Percentiles rank a stretch among this genome's conserved stretches.
Conservation (phyloP, 2,797 vertebrate genomes). For the Tokudaia muenninki region DNA sequence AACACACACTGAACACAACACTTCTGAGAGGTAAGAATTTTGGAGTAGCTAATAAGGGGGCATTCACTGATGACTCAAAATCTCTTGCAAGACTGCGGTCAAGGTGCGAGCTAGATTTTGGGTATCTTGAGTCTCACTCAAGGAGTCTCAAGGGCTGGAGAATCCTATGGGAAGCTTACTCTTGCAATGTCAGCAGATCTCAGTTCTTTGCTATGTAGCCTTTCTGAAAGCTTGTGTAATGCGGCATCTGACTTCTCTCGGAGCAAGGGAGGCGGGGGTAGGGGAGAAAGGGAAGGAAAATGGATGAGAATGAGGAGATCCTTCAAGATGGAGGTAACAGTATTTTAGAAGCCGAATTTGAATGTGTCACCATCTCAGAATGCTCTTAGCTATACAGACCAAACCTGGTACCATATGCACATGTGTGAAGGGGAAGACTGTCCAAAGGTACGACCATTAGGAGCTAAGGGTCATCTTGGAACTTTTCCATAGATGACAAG, state of each 20-base stretch:
- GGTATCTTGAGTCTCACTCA: background rate
- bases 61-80: background rate
- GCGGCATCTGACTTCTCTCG: background rate
- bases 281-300: background rate
- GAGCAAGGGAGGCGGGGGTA: background rate
- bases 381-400: background rate
- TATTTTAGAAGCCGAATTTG: background rate
- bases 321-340: background rate
- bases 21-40: background rate
- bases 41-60: background rate
- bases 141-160: background rate
- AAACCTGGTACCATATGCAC: background rate
- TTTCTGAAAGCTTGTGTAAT: background rate
- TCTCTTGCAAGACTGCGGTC: background rate
- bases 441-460: background rate
- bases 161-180: background rate
- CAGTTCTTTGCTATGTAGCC: background rate
- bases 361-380: background rate
- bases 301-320: too few species aligned
- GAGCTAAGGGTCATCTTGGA: background rate
- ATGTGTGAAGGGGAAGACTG: background rate
- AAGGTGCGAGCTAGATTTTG: background rate
- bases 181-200: background rate
- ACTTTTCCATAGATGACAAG: background rate
- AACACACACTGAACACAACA: background rate